Evolutionary conservation across 2,113 vertebrate genomes (phyloP).

Genomic region (Columba livia): DNA sequence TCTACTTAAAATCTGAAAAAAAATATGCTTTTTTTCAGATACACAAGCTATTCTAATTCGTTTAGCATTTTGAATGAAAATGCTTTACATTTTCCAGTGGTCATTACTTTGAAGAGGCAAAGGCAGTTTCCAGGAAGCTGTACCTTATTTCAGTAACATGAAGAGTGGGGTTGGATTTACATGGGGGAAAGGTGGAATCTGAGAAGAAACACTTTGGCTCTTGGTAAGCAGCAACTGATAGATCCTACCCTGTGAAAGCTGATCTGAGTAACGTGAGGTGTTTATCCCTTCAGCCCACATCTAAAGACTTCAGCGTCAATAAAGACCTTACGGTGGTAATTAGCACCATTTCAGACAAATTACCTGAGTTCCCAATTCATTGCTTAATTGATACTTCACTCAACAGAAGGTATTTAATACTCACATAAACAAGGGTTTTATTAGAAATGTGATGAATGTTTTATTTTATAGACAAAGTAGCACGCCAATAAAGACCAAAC

Average conservation of each 20-base stretch:
- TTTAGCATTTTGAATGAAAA: not conserved
- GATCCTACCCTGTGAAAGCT: not conserved
- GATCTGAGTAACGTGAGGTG: not conserved
- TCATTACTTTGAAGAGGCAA: not conserved
- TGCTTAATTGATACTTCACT: constrained; percentile 29
- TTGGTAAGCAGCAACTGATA: not conserved
- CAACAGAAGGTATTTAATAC: constrained; percentile 41
- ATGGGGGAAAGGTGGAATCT: not conserved
- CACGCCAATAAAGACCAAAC: not conserved
- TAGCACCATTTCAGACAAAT: constrained; percentile 29
- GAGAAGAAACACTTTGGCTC: not conserved
- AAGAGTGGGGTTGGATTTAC: not conserved
- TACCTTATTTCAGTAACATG: not conserved
- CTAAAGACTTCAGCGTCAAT: not conserved
- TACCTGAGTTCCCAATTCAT: not conserved
- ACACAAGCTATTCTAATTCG: not conserved
- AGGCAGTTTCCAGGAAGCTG: not conserved
- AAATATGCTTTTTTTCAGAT: not conserved
- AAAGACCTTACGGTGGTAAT: constrained; percentile 18
- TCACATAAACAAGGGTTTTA: constrained; percentile 24
- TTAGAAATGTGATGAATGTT: not conserved
- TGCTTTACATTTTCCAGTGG: not conserved
- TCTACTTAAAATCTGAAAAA: not conserved
- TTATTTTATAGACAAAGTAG: constrained; percentile 15
- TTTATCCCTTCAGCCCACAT: not conserved